Evolutionary conservation across 2,113 vertebrate genomes (phyloP), one percentile per base, ranked within the genome.

Genomic region (Edolisoma coerulescens): DNA sequence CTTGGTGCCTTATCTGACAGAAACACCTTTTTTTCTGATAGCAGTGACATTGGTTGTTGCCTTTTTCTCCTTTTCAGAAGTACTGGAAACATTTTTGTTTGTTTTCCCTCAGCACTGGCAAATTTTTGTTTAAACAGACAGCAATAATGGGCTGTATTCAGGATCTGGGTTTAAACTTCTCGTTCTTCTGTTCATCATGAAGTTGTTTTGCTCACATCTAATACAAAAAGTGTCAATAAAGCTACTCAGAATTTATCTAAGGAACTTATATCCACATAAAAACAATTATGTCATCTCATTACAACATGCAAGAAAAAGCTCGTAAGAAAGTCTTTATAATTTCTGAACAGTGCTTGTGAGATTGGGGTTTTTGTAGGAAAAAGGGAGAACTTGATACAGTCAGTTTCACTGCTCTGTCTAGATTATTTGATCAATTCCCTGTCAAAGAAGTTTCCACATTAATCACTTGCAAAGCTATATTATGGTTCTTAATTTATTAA

Each of bases 11-110:
- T 86, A 94, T 96, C 86, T 87, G 79, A 91, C 50, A 93, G 71
- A 96, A 97, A 96, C 75, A 96, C 78, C 49, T 61, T 83, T 84
- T 61, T 61, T 84, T 45, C 47, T 84, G 22, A 71, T n/a, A 82
- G 52, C 27, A 71, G 5, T 23, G 52, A 52, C 11, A 45, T 44
- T 16, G 86, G 57, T 16, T 75, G 9, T 42, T 74, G 67, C 37
- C 15, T 61, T 74, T 60, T 79, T 74, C 61, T 93, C 24, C 16
- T 33, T 42, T 68, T 67, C n/a, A 83, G n/a, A 60, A 93, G 50
- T 68, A 84, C 42, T 21, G 33, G 74, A 89, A 89, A 73, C 7
- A 24, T 78, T 88, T 79, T 45, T 47, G 3, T 42, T 85, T 77
- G n/a, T 64, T 61, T 92, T 81, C n/a, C 39, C n/a, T 42, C 30